Conservation (phyloP, 1,140 invertebrate genomes). For the Neuroterus valhalla region DNA sequence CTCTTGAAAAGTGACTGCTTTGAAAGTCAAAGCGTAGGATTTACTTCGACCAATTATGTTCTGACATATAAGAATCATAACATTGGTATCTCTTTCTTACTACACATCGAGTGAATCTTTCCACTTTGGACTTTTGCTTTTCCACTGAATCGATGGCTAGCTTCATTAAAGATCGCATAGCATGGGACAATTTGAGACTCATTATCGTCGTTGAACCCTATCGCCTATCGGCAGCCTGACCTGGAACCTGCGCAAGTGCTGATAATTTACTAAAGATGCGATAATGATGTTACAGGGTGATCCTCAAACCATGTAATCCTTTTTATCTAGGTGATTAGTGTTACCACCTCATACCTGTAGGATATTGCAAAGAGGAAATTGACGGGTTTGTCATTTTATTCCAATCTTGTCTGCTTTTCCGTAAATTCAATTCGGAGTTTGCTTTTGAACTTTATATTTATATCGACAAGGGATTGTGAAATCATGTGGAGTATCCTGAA, state of each 20-base stretch:
- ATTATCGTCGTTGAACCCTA: conserved; percentile 1
- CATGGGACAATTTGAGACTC: conserved; percentile 14
- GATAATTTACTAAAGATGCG: conserved; percentile 15
- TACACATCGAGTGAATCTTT: too few relatives aligned
- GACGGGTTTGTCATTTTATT: background rate
- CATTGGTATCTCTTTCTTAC: too few relatives aligned
- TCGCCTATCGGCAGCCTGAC: background rate
- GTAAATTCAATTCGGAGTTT: background rate
- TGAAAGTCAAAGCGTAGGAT: too few relatives aligned
- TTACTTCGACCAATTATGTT: too few relatives aligned
- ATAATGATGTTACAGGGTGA: background rate
- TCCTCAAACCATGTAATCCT: background rate
- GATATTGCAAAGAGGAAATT: background rate
- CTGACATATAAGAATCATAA: too few relatives aligned
- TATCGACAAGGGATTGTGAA: conserved; percentile 1
- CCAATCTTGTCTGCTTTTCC: background rate
- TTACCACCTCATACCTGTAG: background rate
- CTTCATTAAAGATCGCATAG: background rate
- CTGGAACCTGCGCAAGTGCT: conserved; percentile 3
- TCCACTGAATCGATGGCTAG: background rate
- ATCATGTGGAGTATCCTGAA: background rate
- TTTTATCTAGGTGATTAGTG: background rate
- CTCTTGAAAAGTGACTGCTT: too few relatives aligned
- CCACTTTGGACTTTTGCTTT: background rate
- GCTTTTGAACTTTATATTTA: background rate